Conservation (phyloP, 2,113 vertebrate genomes). For the Caracal caracal region DNA sequence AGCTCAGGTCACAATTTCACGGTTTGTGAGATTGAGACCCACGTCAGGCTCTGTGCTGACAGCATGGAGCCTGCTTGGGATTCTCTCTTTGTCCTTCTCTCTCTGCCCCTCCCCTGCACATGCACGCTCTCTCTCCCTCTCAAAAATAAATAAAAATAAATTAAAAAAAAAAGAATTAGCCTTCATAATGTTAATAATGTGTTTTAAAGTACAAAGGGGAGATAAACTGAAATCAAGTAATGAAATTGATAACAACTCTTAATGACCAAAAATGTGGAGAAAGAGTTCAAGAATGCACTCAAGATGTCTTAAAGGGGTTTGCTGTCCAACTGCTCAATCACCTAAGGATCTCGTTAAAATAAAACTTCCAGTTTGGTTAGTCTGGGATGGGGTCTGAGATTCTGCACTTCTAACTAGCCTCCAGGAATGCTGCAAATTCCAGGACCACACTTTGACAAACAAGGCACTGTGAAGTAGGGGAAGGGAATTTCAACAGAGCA, state of each 20-base stretch:
- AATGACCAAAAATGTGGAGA: not conserved
- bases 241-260: not conserved
- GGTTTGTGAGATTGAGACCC: too few species aligned
- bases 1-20: too few species aligned
- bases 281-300: not conserved
- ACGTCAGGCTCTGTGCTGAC: too few species aligned
- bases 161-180: not conserved
- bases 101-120: too few species aligned
- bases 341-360: slow-evolving; percentile 13
- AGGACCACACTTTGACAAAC: not conserved
- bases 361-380: not conserved
- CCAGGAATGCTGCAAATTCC: not conserved
- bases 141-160: too few species aligned
- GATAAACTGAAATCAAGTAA: not conserved
- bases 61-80: too few species aligned
- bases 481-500: not conserved
- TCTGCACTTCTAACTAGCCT: not conserved
- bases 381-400: not conserved
- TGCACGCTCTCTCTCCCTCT: too few species aligned
- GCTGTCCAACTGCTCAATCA: not conserved
- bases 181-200: not conserved
- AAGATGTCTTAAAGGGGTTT: slow-evolving; percentile 7
- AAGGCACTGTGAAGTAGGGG: not conserved
- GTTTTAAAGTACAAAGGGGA: not conserved
- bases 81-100: too few species aligned